These are phyloP conservation scores for Himantopus leucocephalus DNA, from an alignment of 2,113 vertebrate genomes.

Conservation along the genomic window DNA sequence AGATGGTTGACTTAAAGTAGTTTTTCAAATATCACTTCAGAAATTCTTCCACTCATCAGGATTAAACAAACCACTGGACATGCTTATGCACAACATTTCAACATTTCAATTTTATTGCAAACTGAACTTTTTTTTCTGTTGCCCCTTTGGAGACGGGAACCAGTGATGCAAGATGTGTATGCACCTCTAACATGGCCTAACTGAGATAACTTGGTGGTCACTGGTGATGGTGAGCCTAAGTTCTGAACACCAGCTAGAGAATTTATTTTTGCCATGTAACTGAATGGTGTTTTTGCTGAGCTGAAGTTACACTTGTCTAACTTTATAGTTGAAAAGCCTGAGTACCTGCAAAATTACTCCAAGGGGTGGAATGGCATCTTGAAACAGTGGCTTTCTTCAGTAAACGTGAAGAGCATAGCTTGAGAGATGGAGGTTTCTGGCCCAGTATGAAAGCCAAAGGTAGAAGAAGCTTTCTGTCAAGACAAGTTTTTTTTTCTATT, in stretches of 20 bases:
- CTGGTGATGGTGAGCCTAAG: neutral
- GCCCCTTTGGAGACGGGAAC: neutral
- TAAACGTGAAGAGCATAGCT: fast-evolving
- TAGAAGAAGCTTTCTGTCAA: neutral
- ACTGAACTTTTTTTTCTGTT: neutral
- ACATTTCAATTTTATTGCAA: neutral
- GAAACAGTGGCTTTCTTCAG: neutral
- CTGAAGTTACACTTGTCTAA: neutral
- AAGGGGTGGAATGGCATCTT: neutral
- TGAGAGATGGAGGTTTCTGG: neutral
- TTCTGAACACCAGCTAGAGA: neutral
- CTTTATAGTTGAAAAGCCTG: neutral
- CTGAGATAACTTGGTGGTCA: neutral
- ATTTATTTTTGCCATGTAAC: neutral
- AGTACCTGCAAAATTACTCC: neutral
- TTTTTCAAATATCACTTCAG: neutral
- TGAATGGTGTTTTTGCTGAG: neutral
- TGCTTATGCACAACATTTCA: neutral
- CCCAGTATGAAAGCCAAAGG: neutral
- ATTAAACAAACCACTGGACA: neutral
- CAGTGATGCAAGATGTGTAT: neutral
- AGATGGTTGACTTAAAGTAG: neutral
- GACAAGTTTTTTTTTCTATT: neutral
- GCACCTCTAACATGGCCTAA: fast-evolving
- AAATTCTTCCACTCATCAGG: neutral